These are phyloP conservation scores for Ibycter americanus DNA, from an alignment of 2,797 vertebrate species.

Conservation along the genomic window DNA sequence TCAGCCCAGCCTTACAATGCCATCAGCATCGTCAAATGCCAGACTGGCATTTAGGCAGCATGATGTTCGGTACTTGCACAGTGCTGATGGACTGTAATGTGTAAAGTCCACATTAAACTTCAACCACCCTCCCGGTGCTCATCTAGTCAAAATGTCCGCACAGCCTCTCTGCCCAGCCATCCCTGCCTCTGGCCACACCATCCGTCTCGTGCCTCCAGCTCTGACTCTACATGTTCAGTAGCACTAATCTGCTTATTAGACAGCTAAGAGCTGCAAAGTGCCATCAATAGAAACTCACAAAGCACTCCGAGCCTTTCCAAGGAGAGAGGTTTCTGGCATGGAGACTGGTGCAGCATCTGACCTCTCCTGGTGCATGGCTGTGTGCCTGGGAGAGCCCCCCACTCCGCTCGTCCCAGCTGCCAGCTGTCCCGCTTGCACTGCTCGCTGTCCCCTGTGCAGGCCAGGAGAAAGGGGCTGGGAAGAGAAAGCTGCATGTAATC, in stretches of 20 bases:
- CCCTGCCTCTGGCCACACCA: background rate
- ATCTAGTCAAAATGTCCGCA: accelerated
- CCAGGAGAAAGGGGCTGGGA: background rate
- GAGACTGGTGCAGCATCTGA: background rate
- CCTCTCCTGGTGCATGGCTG: background rate
- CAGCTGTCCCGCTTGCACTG: background rate
- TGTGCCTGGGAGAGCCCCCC: background rate
- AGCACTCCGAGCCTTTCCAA: background rate
- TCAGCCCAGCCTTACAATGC: background rate
- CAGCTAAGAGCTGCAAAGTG: background rate
- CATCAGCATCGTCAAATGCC: accelerated
- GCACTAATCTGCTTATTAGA: background rate
- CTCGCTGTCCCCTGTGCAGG: too few species aligned
- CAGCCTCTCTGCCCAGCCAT: background rate
- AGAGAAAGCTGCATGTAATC: background rate
- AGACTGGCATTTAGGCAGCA: background rate
- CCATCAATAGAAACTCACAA: background rate
- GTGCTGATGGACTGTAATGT: background rate
- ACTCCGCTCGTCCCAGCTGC: accelerated
- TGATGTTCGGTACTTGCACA: accelerated
- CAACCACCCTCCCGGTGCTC: background rate
- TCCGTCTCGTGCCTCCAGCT: background rate
- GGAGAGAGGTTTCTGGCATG: background rate
- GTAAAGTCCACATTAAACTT: background rate
- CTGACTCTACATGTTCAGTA: background rate